A percentile compares a stretch with the other conserved stretches of the same genome.
phyloP scores from a whole-genome alignment of 1,140 invertebrate species.

The Drosophila subpulchrella region DNA sequence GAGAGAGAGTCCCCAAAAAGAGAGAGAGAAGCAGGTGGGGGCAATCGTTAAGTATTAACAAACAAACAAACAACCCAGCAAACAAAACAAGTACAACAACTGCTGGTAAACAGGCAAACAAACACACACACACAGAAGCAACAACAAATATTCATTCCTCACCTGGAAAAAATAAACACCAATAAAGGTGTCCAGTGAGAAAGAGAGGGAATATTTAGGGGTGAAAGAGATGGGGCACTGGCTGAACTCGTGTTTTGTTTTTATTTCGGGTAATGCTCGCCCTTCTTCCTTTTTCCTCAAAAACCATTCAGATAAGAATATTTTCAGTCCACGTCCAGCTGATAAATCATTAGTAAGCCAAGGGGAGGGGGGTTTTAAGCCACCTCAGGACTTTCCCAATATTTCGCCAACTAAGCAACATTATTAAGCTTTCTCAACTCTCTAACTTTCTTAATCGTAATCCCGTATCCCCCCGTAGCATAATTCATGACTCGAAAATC shows the following conservation, averaged over 20 bases:
- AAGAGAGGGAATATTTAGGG: constrained; percentile 1
- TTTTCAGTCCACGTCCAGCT: constrained; percentile 51
- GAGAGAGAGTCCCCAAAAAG: constrained; percentile 2
- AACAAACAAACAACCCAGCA: constrained; percentile 58
- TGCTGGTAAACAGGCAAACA: constrained; percentile 30
- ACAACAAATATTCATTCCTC: constrained; percentile 8
- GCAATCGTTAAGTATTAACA: constrained; percentile 68
- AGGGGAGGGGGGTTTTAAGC: neutral
- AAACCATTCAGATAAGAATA: constrained; percentile 33
- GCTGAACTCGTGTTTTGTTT: constrained; percentile 4
- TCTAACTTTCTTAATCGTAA: constrained; percentile 6
- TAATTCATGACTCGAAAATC: constrained; percentile 52
- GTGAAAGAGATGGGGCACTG: constrained; percentile 14
- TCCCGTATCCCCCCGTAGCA: constrained; percentile 9
- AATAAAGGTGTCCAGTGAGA: constrained; percentile 21
- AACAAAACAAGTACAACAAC: constrained; percentile 36
- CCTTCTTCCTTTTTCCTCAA: neutral
- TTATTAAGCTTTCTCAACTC: constrained; percentile 17
- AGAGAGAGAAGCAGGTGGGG: constrained; percentile 31
- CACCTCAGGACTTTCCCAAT: constrained; percentile 13
- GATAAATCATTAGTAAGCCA: constrained; percentile 51
- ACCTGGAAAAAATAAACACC: constrained; percentile 32
- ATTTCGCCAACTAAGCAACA: constrained; percentile 35
- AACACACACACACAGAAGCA: constrained; percentile 19
- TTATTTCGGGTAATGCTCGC: neutral